Percentiles rank a stretch among this genome's conserved stretches.
Evolutionary conservation across 2,888 invertebrate species (phyloP).

Genomic region (Athetis lepigone): DNA sequence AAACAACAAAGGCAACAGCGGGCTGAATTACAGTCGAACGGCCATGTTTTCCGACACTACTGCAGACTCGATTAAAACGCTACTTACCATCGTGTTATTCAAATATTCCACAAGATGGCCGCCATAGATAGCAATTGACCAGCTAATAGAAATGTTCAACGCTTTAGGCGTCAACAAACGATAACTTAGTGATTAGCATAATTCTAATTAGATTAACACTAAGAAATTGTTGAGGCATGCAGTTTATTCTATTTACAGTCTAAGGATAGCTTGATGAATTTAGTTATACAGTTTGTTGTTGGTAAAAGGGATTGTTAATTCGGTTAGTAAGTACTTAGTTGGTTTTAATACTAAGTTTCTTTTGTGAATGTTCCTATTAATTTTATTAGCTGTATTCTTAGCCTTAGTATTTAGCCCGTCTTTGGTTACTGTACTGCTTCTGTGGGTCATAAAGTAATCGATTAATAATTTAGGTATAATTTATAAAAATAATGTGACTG

Average conservation of each 20-base stretch:
- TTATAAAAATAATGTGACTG: no score
- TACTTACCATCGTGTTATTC: background rate
- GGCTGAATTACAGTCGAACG: conserved; percentile 1
- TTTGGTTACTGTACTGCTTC: no score
- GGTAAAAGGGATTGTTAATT: background rate
- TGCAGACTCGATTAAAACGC: background rate
- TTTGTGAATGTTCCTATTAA: no score
- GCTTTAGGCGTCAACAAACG: conserved; percentile 24
- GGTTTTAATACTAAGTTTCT: no score
- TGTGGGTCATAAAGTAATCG: no score
- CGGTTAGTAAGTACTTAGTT: background rate
- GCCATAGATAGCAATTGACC: background rate
- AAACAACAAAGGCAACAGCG: conserved; percentile 5
- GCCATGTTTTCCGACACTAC: conserved; percentile 8
- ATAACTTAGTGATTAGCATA: conserved; percentile 48
- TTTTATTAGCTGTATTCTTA: no score
- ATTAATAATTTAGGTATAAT: no score
- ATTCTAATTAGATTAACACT: conserved; percentile 43
- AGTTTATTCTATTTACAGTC: conserved; percentile 18
- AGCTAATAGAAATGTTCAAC: background rate
- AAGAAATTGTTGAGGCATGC: conserved; percentile 21
- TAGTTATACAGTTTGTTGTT: background rate
- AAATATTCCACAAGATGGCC: conserved; percentile 44
- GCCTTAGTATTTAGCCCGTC: no score
- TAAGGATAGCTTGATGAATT: background rate